phyloP scores from a whole-genome alignment of 2,888 invertebrate genomes.

The Pterostichus madidus region DNA sequence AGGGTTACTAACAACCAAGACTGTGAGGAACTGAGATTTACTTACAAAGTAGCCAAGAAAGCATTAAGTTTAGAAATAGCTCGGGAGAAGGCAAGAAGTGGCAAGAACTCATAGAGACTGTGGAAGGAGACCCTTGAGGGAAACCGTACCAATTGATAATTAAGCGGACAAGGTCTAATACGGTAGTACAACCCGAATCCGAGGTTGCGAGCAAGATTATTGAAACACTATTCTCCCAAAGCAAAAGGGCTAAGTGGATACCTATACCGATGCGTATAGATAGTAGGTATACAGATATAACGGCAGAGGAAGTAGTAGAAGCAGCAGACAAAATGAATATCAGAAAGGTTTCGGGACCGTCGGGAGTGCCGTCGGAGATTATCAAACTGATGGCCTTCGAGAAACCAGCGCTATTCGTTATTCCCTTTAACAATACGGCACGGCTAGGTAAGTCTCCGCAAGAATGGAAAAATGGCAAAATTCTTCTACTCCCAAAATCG shows the following conservation, averaged over 20 bases:
- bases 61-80: neutral
- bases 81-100: neutral
- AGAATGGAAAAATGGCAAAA: conserved; percentile 4
- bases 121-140: neutral
- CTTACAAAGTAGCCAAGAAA: no score
- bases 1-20: no score
- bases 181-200: neutral
- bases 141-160: neutral
- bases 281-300: neutral
- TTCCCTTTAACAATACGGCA: neutral
- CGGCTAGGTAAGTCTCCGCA: neutral
- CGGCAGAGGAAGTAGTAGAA: conserved; percentile 45
- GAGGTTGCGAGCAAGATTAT: neutral
- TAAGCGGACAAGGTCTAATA: neutral
- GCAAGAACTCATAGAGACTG: neutral
- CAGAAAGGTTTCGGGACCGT: conserved; percentile 57
- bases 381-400: conserved; percentile 21
- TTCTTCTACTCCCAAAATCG: conserved; percentile 15
- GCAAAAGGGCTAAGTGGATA: no score
- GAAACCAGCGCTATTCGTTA: neutral
- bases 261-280: no score
- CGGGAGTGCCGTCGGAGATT: conserved; percentile 53
- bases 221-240: neutral
- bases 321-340: conserved; percentile 36
- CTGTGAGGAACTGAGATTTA: no score